Conservation (phyloP, 1,140 invertebrate species). For the Euschistus heros region DNA sequence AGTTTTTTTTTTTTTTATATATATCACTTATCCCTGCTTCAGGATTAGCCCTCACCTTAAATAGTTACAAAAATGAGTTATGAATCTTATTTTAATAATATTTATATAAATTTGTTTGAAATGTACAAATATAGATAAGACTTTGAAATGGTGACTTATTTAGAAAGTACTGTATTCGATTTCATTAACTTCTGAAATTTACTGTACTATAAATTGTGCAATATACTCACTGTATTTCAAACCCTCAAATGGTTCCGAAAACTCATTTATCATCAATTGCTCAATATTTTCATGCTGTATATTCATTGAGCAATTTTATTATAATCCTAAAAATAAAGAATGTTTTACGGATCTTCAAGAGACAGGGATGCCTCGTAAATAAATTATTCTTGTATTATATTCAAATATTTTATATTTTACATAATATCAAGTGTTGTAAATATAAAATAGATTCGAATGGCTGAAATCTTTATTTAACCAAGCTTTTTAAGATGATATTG, state of each 20-base stretch:
- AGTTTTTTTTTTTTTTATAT: too few species aligned
- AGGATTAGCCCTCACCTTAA: too few species aligned
- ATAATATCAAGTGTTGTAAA: slow-evolving; percentile 16
- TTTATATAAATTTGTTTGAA: neutral
- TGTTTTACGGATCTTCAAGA: slow-evolving; percentile 7
- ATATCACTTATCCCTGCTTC: too few species aligned
- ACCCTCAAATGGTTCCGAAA: neutral
- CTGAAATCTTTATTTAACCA: slow-evolving; percentile 1
- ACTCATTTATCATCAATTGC: slow-evolving; percentile 10
- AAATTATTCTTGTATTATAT: slow-evolving; percentile 26
- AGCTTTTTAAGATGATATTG: neutral
- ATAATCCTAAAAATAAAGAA: neutral
- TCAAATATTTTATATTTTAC: slow-evolving; percentile 24
- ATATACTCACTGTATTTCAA: neutral
- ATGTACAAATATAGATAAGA: neutral
- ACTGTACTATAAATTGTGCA: neutral
- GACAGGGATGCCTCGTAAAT: slow-evolving; percentile 18
- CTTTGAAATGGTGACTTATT: neutral
- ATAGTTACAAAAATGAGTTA: too few species aligned
- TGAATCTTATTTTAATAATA: neutral
- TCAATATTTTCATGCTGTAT: slow-evolving; percentile 14
- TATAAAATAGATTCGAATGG: slow-evolving; percentile 7
- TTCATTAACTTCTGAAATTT: neutral
- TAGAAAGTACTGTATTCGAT: neutral
- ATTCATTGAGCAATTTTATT: slow-evolving; percentile 7